A percentile compares a stretch with the other conserved stretches of the same genome.
Conservation (phyloP, 2,113 vertebrate species). For the Onychostoma macrolepis region DNA sequence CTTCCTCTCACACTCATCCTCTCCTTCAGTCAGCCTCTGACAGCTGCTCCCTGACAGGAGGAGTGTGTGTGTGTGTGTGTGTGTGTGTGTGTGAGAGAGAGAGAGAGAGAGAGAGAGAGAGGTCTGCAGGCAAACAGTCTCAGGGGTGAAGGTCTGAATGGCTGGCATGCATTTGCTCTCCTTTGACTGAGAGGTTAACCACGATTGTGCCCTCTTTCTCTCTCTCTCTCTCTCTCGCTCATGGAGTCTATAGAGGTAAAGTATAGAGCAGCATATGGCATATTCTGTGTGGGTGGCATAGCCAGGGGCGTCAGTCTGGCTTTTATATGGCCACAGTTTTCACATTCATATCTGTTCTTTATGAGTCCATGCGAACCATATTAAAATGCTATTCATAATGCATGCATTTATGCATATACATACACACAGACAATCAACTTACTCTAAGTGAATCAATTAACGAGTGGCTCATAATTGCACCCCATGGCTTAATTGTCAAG, state of each 20-base stretch:
- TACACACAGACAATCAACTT: constrained; percentile 22
- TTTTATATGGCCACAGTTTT: constrained; percentile 1
- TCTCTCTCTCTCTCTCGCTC: background rate
- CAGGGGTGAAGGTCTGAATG: constrained; percentile 38
- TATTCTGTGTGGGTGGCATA: constrained; percentile 38
- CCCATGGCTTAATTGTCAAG: constrained; percentile 13
- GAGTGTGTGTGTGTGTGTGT: background rate
- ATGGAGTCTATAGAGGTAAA: constrained; percentile 23
- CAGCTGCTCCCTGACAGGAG: constrained; percentile 31
- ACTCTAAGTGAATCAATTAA: constrained; percentile 43
- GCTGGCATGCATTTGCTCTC: constrained; percentile 35
- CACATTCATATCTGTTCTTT: constrained; percentile 36
- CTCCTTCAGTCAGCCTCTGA: constrained; percentile 47
- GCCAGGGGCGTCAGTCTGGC: background rate
- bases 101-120: background rate
- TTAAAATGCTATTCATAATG: constrained; percentile 39
- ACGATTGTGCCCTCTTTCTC: background rate
- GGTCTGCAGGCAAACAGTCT: constrained; percentile 36
- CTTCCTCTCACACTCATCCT: constrained; percentile 53
- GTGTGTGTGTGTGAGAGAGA: background rate
- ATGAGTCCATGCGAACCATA: background rate
- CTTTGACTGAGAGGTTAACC: constrained; percentile 41
- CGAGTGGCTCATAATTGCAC: constrained; percentile 28
- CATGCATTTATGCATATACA: constrained; percentile 25
- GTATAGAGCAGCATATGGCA: constrained; percentile 39